phyloP scores from a whole-genome alignment of 1,140 invertebrate species.

The Drosophila guanche region DNA sequence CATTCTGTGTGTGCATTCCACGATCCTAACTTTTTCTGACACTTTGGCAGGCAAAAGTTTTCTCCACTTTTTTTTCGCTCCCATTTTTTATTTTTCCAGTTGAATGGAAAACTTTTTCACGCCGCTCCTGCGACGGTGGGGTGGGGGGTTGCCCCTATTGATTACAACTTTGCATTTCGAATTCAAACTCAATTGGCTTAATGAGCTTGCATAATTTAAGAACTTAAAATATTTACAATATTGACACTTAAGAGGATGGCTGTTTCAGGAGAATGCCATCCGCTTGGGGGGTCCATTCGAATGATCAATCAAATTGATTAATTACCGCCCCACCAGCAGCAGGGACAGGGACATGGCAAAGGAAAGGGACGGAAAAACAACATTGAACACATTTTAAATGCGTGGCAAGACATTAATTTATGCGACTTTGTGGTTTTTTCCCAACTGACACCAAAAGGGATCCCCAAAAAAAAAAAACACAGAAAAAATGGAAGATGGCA shows the following conservation, averaged over 20 bases:
- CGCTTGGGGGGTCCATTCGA: constrained; percentile 46
- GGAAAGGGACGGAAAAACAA: constrained; percentile 15
- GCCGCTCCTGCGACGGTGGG: not conserved
- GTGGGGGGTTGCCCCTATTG: constrained; percentile 18
- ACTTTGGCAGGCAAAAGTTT: constrained; percentile 47
- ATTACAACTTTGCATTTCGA: constrained; percentile 60
- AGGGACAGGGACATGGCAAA: constrained; percentile 1
- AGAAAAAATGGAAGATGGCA: constrained; percentile 20
- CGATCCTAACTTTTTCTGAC: constrained; percentile 52
- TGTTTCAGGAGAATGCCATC: constrained; percentile 36
- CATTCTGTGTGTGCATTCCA: constrained; percentile 49
- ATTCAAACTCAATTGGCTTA: constrained; percentile 70
- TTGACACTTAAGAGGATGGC: constrained; percentile 33
- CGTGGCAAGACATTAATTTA: constrained; percentile 67
- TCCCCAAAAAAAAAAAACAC: constrained; percentile 1
- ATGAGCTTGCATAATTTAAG: constrained; percentile 66
- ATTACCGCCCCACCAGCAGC: constrained; percentile 56
- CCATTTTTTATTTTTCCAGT: constrained; percentile 12
- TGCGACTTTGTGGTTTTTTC: constrained; percentile 56
- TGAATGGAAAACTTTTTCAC: constrained; percentile 41
- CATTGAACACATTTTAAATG: constrained; percentile 65
- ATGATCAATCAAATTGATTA: constrained; percentile 82
- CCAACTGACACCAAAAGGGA: constrained; percentile 35
- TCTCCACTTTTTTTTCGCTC: constrained; percentile 2
- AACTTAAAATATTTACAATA: constrained; percentile 70